Conservation (phyloP, 1,140 invertebrate species). For the Drosophila dunni region DNA sequence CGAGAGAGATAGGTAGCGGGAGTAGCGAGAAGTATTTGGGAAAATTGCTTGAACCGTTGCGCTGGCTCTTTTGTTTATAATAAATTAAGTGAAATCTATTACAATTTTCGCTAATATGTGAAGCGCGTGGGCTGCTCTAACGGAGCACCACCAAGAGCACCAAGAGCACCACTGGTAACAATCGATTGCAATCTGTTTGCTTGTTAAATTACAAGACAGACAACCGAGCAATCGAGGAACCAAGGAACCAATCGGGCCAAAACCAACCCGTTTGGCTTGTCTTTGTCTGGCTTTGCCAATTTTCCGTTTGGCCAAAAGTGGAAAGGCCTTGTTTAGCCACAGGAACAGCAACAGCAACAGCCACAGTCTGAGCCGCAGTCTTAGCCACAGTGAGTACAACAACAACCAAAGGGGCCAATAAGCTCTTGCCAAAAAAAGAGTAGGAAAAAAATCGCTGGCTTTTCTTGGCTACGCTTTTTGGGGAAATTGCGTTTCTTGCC, state of each 20-base stretch:
- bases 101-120: slow-evolving; percentile 73
- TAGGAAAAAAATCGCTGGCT: slow-evolving; percentile 29
- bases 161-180: slow-evolving; percentile 48
- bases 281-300: slow-evolving; percentile 52
- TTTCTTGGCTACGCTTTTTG: slow-evolving; percentile 45
- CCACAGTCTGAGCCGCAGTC: slow-evolving; percentile 6
- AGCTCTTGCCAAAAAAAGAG: slow-evolving; percentile 24
- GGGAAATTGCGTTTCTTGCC: slow-evolving; percentile 47
- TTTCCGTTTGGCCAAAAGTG: slow-evolving; percentile 49
- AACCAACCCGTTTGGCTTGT: slow-evolving; percentile 55
- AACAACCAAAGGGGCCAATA: slow-evolving; percentile 37
- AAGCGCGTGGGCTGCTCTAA: slow-evolving; percentile 60
- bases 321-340: slow-evolving; percentile 41
- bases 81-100: slow-evolving; percentile 80
- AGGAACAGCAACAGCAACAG: slow-evolving; percentile 12
- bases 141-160: slow-evolving; percentile 35
- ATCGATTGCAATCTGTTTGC: slow-evolving; percentile 80
- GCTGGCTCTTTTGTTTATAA: slow-evolving; percentile 56
- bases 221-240: slow-evolving; percentile 26
- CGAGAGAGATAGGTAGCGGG: slow-evolving; percentile 5
- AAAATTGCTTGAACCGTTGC: slow-evolving; percentile 57
- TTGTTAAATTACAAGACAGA: slow-evolving; percentile 75
- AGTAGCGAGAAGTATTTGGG: slow-evolving; percentile 21
- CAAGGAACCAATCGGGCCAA: slow-evolving; percentile 38
- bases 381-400: neutral